Percentiles rank a stretch among this genome's conserved stretches.
These are phyloP conservation scores for Tupaia tana DNA, from an alignment of 2,113 vertebrate genomes.

Conservation along the genomic window DNA sequence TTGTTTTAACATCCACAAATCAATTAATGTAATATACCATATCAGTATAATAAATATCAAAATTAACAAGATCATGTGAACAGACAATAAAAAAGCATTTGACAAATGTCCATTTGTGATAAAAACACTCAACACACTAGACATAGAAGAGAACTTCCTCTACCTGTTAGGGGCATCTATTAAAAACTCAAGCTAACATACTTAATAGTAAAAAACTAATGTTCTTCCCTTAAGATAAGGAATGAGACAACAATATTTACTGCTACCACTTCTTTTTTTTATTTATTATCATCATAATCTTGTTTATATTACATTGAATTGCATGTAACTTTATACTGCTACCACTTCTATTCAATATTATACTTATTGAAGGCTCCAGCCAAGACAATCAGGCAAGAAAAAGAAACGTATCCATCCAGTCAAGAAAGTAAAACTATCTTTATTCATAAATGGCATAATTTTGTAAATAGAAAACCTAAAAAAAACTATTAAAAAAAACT, in stretches of 20 bases:
- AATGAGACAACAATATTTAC: constrained; percentile 29
- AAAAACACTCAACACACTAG: constrained; percentile 1
- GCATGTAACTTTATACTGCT: too few relatives aligned
- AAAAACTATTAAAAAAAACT: constrained; percentile 11
- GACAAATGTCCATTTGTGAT: constrained; percentile 6
- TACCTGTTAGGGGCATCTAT: neutral
- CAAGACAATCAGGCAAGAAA: neutral
- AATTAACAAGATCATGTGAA: constrained; percentile 32
- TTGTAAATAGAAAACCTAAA: constrained; percentile 9
- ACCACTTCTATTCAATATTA: neutral
- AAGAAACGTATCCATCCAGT: constrained; percentile 23
- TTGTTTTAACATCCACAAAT: constrained; percentile 17
- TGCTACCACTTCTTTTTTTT: neutral
- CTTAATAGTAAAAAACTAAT: constrained; percentile 27
- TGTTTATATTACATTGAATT: too few relatives aligned
- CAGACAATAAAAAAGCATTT: constrained; percentile 8
- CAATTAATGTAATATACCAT: neutral
- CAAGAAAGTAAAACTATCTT: constrained; percentile 15
- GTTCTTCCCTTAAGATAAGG: neutral
- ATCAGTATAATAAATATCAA: constrained; percentile 3
- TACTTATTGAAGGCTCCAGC: neutral
- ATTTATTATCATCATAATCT: too few relatives aligned
- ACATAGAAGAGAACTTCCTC: neutral
- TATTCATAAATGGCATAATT: constrained; percentile 29
- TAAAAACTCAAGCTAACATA: neutral